Evolutionary conservation across 2,797 vertebrate species (phyloP).

Genomic region (Microctenopoma lineatum): DNA sequence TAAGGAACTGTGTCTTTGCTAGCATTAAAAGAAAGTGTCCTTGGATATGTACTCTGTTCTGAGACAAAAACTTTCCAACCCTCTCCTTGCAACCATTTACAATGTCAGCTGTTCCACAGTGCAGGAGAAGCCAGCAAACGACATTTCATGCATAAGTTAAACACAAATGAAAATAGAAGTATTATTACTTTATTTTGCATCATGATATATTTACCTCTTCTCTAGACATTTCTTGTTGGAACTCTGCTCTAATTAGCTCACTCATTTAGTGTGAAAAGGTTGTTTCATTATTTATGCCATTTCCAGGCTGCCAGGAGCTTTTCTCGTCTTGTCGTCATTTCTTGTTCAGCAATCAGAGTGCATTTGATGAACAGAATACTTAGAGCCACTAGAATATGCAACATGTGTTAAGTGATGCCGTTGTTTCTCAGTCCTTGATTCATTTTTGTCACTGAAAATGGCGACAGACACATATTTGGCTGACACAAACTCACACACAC

Average conservation of each 20-base stretch:
- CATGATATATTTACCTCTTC: constrained; percentile 26
- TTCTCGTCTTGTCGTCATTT: constrained; percentile 2
- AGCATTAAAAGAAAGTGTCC: constrained; percentile 20
- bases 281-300: constrained; percentile 23
- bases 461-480: neutral
- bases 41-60: constrained; percentile 24
- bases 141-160: neutral
- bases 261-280: constrained; percentile 16
- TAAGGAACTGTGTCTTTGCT: constrained; percentile 2
- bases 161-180: constrained; percentile 11
- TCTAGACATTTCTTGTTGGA: constrained; percentile 6
- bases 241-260: constrained; percentile 32
- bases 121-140: neutral
- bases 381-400: constrained; percentile 28
- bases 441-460: constrained; percentile 9
- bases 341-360: neutral
- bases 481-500: neutral
- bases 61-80: constrained; percentile 6
- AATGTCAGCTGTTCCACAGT: constrained; percentile 11
- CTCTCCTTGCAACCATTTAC: constrained; percentile 9
- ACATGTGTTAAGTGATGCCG: neutral
- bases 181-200: constrained; percentile 44
- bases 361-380: constrained; percentile 3
- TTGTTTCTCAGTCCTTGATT: neutral
- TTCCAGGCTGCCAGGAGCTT: constrained; percentile 7